Base-by-base conservation (phyloP, 2,888 invertebrate genomes). In the Galerucella nymphaeae region DNA sequence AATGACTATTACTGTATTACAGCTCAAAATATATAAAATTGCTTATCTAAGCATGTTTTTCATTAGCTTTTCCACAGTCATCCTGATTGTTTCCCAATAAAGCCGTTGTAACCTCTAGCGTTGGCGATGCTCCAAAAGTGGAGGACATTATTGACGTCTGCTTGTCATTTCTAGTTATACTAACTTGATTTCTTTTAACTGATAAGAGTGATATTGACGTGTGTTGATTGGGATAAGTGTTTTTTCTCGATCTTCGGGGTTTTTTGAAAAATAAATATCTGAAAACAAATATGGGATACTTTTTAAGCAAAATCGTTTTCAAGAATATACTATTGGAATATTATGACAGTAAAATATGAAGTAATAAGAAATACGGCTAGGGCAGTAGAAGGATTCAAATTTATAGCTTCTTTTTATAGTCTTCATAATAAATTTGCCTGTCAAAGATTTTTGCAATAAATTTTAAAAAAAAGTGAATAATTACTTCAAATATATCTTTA, bases 191-290 rank as follows among this genome's bases (percentile, higher is more conserved):
- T 48, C 84, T 76, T 70, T 83, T 84, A 14, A 84, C 83, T 3
- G 87, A 85, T 63, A 85, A 79, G 68, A 84, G 69, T 2, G 86
- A 85, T 82, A 86, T 83, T 4, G 86, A 83, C 11, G 83, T 84
- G 73, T 85, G 84, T 48, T 84, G 85, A 11, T 82, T 84, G 64
- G 84, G 85, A 75, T 84, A 86, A 11, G 85, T 86, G 78, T 84
- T 84, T 79, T 85, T 84, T 10, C 86, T 82, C 23, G 82, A 78
- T 14, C 84, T 77, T 61, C 82, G 82, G 16, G 81, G 81, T 74
- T 84, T 84, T 42, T 80, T 81, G 75, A 86, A 85, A 10, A 85
- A 78, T 6, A 86, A 77, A 76, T 86, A 86, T 76, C 86, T 86
- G 82, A 42, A 84, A 82, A 61, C n/a, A n/a, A n/a, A n/a, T n/a